Evolutionary conservation across 2,797 vertebrate species (phyloP).

Genomic region (Aulostomus chinensis): DNA sequence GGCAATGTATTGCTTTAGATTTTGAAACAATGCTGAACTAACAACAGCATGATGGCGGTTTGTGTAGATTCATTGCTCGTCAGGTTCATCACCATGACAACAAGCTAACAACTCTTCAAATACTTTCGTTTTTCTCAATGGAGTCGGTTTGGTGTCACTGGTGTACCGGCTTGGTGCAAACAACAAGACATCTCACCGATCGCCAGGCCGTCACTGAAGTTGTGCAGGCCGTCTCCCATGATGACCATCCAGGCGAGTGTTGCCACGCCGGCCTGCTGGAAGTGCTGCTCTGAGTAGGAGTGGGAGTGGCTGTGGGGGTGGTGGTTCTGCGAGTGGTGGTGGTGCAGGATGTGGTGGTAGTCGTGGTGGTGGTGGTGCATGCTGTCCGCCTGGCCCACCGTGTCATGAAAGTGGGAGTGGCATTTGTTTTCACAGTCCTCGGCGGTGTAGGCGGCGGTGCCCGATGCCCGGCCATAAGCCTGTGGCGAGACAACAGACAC

Average conservation of each 20-base stretch:
- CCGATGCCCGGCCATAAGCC: conserved; percentile 32
- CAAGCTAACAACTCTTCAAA: too few relatives aligned
- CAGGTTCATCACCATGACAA: too few relatives aligned
- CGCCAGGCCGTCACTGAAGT: conserved; percentile 95
- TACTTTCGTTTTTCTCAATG: too few relatives aligned
- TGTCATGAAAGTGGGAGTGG: conserved; percentile 97
- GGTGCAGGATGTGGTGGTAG: conserved; percentile 98
- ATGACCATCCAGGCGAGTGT: conserved; percentile 98
- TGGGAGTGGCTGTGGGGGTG: conserved; percentile 95
- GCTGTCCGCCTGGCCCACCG: conserved; percentile 91
- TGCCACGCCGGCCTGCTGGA: conserved; percentile 92
- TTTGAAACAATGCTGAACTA: too few relatives aligned
- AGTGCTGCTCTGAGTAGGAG: conserved; percentile 90
- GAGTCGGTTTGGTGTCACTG: too few relatives aligned
- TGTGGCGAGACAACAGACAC: conserved; percentile 69
- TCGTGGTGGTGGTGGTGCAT: conserved; percentile 96
- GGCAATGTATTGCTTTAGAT: too few relatives aligned
- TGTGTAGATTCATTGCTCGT: too few relatives aligned
- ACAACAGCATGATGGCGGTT: too few relatives aligned
- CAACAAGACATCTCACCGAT: conserved; percentile 68
- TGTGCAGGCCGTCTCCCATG: conserved; percentile 97
- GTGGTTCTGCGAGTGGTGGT: conserved; percentile 98
- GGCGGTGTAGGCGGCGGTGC: conserved; percentile 82
- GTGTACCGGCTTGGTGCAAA: too few relatives aligned
- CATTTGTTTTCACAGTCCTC: conserved; percentile 96